Base-by-base conservation (phyloP, 1,140 invertebrate species). In the Teleopsis dalmanni region DNA sequence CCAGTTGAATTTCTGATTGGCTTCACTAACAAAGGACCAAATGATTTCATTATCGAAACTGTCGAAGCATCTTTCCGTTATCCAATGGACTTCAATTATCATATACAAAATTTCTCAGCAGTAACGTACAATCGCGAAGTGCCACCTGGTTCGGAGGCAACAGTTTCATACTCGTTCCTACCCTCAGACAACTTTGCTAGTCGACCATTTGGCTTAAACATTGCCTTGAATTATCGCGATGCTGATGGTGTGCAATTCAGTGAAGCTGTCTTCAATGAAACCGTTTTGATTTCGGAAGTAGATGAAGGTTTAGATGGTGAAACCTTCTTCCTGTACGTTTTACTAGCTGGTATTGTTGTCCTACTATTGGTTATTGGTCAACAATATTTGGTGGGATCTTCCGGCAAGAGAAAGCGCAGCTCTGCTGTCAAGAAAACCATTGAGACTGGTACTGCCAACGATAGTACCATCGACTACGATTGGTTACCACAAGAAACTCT, bases 201-300 rank as follows among this genome's bases (percentile, higher is more conserved):
- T 49, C 78, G 96, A 57, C 95, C 95, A 8, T 96, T 99, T 69
- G 95, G 95, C 22, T 77, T 99, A 1, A 88, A 88, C 58, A 83
- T 99, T 57, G 94, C 95, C 55, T 73, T 99, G 4, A 87, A 87
- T 57, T 99, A 99, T 73, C 86, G 84, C 70, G 94, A 98, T 78
- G 72, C 76, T 53, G 74, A 73, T 57, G 81, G 80, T 29, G 75
- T 78, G 40, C 72, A 76, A 38, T 93, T 78, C 69, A 78, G 82
- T 60, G 93, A 95, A 74, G 88, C 95, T 51, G 91, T 99, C 1
- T 99, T 93, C 78, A 99, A 99, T 73, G 91, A 98, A 74, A 99
- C 96, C n/a, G 80, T 99, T 6, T 90, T 91, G 71, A 91, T 99
- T 54, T 81, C 95, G 26, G 96, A 99, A 75, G 77, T 97, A 35